Evolutionary conservation across 2,113 vertebrate species (phyloP), one percentile per base, ranked within the genome.

Genomic region (Odontophorus gujanensis): DNA sequence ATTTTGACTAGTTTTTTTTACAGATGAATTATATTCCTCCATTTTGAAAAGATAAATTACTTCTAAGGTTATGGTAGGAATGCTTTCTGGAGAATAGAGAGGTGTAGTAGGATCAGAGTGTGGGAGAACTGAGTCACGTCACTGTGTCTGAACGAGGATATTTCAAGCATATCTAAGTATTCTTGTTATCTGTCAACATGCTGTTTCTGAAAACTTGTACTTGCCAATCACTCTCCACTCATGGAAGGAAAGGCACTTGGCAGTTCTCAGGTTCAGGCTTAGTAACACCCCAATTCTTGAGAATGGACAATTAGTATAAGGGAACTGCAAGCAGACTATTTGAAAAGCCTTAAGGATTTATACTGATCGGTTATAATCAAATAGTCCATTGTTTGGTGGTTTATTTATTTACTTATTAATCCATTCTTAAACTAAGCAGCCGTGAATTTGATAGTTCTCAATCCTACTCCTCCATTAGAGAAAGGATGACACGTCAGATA

Each of bases 91-190:
- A 22, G n/a, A 69, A 57, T 5, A 11, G 15, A 83, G 9, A 69
- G 20, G 11, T 14, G 34, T 81, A 72, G 8, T 2, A 50, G 20
- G 66, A 0, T 0, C 15, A 9, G 5, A 68, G 24, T 9, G 11
- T 53, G 45, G 4, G n/a, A 82, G 11, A 73, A 76, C 0, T 43
- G 47, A 79, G n/a, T 58, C 19, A 82, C 45, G 18, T 48, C 34
- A 61, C 40, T 73, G 40, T n/a, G 85, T 28, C 17, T 11, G 42
- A 53, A 43, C 9, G 1, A 84, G 20, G 63, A 68, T 21, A 45
- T 21, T 84, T 72, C 34, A 78, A 11, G 67, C 17, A 9, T 24
- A n/a, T 17, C 20, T 51, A 76, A 13, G 11, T 61, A 45, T 40
- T 78, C n/a, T 11, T 62, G 65, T 2, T 8, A 74, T 22, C 55